Evolutionary conservation across 2,113 vertebrate genomes (phyloP).

Genomic region (Solea senegalensis): DNA sequence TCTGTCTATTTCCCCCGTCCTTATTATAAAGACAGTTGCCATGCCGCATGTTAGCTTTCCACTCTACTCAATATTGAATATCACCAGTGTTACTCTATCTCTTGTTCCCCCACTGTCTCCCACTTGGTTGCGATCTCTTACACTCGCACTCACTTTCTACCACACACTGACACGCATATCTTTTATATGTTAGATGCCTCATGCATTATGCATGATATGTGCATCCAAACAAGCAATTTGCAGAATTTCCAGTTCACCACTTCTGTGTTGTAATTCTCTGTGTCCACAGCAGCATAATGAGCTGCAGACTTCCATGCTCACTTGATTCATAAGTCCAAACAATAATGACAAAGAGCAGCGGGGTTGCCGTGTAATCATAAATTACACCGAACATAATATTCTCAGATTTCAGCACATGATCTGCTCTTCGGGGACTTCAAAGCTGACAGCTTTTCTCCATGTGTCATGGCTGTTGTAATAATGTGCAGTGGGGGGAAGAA

Average conservation of each 20-base stretch:
- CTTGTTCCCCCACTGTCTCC: slow-evolving; percentile 22
- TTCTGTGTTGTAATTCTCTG: slow-evolving; percentile 40
- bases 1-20: slow-evolving; percentile 33
- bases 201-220: slow-evolving; percentile 63
- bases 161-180: slow-evolving; percentile 19
- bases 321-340: slow-evolving; percentile 42
- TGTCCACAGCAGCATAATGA: slow-evolving; percentile 45
- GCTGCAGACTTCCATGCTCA: slow-evolving; percentile 36
- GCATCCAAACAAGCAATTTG: slow-evolving; percentile 64
- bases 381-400: slow-evolving; percentile 33
- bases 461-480: slow-evolving; percentile 20
- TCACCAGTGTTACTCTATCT: slow-evolving; percentile 42
- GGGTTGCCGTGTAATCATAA: slow-evolving; percentile 36
- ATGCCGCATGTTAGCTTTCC: slow-evolving; percentile 41
- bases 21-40: slow-evolving; percentile 31
- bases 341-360: slow-evolving; percentile 30
- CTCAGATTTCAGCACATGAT: slow-evolving; percentile 40
- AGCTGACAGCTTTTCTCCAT: slow-evolving; percentile 13
- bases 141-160: slow-evolving; percentile 4
- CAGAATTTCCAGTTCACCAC: slow-evolving; percentile 57
- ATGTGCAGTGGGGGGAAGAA: neutral
- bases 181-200: slow-evolving; percentile 53
- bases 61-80: slow-evolving; percentile 42
- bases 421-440: slow-evolving; percentile 18
- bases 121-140: slow-evolving; percentile 29